Evolutionary conservation across 2,113 vertebrate genomes (phyloP).

Genomic region (Eudyptes chrysolophus): DNA sequence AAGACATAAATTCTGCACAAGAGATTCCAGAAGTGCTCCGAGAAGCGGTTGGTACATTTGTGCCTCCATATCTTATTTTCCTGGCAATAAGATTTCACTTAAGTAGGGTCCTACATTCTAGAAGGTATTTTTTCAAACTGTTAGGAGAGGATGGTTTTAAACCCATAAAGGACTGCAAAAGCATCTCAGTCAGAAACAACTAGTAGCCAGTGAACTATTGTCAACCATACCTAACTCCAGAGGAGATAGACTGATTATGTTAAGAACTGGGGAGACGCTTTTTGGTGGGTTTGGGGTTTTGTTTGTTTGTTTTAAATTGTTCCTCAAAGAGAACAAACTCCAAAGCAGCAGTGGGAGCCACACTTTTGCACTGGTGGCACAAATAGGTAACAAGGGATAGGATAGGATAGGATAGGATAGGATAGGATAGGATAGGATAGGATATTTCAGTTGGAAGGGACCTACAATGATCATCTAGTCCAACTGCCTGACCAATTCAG

Average conservation of each 20-base stretch:
- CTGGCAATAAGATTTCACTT: background rate
- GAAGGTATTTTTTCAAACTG: background rate
- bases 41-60: background rate
- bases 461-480: no score
- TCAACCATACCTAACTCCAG: background rate
- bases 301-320: background rate
- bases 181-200: background rate
- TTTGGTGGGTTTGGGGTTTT: background rate
- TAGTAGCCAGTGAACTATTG: background rate
- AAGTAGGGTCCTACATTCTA: background rate
- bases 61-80: background rate
- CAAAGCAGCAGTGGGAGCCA: background rate
- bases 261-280: background rate
- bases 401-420: no score
- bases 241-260: background rate
- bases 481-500: no score
- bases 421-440: no score
- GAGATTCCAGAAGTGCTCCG: background rate
- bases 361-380: background rate
- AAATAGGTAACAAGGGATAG: background rate
- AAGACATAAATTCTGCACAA: background rate
- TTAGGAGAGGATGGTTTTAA: background rate
- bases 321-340: background rate
- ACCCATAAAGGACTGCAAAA: background rate
- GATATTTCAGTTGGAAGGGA: no score